Conservation (phyloP, 2,888 invertebrate genomes). For the Limnephilus rhombicus region DNA sequence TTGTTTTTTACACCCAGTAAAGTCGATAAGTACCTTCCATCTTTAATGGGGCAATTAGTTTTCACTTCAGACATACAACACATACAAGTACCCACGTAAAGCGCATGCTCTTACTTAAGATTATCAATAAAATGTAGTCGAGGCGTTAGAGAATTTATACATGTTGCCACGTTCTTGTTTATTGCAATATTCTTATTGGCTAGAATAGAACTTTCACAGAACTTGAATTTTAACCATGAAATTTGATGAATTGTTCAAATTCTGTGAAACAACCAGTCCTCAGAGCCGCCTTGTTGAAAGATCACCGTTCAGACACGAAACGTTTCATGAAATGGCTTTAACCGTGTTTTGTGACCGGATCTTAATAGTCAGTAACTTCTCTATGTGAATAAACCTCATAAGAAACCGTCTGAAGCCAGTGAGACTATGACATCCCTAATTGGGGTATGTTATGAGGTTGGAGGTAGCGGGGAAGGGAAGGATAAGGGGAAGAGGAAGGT, state of each 20-base stretch:
- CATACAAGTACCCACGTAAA: background rate
- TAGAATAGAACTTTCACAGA: background rate
- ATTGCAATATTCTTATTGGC: background rate
- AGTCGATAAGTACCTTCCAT: background rate
- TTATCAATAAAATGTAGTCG: background rate
- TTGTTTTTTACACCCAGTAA: background rate
- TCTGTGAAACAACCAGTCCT: too few relatives aligned
- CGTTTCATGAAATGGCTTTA: too few relatives aligned
- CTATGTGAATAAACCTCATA: too few relatives aligned
- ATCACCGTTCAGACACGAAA: background rate
- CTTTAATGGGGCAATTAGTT: background rate
- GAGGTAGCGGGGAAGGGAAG: too few relatives aligned
- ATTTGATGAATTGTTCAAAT: too few relatives aligned
- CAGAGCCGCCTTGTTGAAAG: background rate
- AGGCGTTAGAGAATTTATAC: background rate
- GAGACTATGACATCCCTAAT: too few relatives aligned
- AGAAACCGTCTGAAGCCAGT: too few relatives aligned
- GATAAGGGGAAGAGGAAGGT: too few relatives aligned
- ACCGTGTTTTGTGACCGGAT: background rate
- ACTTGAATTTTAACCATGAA: too few relatives aligned
- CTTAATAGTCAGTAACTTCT: background rate
- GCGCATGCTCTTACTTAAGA: background rate
- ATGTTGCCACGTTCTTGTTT: background rate
- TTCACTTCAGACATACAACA: constrained; percentile 7
- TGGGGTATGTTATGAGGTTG: too few relatives aligned